Conservation (phyloP, 1,140 invertebrate species). For the Magallana gigas region DNA sequence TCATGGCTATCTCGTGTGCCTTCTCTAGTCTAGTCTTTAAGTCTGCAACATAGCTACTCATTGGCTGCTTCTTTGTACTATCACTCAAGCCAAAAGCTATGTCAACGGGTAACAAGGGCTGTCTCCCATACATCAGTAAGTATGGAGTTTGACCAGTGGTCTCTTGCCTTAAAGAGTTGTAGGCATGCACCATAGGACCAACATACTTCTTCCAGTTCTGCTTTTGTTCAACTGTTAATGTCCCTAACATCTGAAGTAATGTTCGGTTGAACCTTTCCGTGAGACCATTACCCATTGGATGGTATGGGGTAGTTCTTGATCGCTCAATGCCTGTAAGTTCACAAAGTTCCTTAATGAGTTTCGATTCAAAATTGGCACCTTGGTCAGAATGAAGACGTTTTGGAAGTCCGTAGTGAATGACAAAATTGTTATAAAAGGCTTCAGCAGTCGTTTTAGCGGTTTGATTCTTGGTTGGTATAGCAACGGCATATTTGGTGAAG, state of each 20-base stretch:
- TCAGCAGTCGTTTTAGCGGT: too few relatives aligned
- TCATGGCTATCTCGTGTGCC: slow-evolving; percentile 38
- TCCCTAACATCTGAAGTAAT: slow-evolving; percentile 48
- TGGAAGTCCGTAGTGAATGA: slow-evolving; percentile 77
- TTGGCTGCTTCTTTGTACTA: neutral
- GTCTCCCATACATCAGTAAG: too few relatives aligned
- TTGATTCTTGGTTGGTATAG: too few relatives aligned
- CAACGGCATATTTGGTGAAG: too few relatives aligned
- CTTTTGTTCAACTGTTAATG: slow-evolving; percentile 39
- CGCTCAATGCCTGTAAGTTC: slow-evolving; percentile 54
- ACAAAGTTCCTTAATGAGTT: slow-evolving; percentile 61
- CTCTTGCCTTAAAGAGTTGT: too few relatives aligned
- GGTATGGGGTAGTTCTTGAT: too few relatives aligned
- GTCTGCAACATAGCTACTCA: slow-evolving; percentile 44
- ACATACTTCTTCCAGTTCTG: too few relatives aligned
- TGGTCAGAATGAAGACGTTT: slow-evolving; percentile 75
- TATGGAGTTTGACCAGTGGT: too few relatives aligned
- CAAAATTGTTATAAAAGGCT: slow-evolving; percentile 73
- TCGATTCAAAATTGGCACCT: slow-evolving; percentile 66
- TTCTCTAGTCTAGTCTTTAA: neutral
- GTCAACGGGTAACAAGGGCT: slow-evolving; percentile 56
- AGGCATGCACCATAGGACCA: too few relatives aligned
- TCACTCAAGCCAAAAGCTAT: slow-evolving; percentile 49
- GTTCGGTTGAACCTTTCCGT: too few relatives aligned
- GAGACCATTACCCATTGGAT: slow-evolving; percentile 67